A percentile compares a stretch with the other conserved stretches of the same genome.
Conservation (phyloP, 2,888 invertebrate species). For the Eilema griseolum region DNA sequence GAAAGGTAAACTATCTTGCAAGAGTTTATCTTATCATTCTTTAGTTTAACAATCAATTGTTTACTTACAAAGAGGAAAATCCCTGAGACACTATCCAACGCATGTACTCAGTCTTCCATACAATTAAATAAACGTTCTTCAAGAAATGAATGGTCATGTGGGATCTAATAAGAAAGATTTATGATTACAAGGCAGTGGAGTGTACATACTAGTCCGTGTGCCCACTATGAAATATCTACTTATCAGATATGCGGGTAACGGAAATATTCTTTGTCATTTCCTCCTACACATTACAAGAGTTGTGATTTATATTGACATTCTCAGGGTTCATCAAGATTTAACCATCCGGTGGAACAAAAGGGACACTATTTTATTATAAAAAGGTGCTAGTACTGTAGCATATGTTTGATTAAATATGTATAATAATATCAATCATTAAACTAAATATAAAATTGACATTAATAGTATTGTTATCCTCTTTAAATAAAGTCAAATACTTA, state of each 20-base stretch:
- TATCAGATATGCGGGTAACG: slow-evolving; percentile 79
- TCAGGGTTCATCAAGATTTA: slow-evolving; percentile 63
- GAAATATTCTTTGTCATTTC: slow-evolving; percentile 77
- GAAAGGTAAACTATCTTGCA: neutral
- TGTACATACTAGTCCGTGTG: slow-evolving; percentile 46
- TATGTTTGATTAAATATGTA: neutral
- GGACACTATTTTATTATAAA: neutral
- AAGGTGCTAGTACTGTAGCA: neutral
- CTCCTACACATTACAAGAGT: slow-evolving; percentile 62
- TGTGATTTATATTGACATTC: slow-evolving; percentile 75
- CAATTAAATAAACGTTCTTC: slow-evolving; percentile 13
- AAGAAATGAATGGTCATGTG: slow-evolving; percentile 26
- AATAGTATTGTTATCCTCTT: neutral
- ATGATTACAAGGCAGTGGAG: slow-evolving; percentile 47
- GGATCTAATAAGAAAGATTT: slow-evolving; percentile 51
- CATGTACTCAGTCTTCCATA: slow-evolving; percentile 12
- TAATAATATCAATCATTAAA: neutral
- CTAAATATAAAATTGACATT: neutral
- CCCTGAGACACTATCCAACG: neutral
- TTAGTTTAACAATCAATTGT: slow-evolving; percentile 16
- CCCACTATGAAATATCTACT: slow-evolving; percentile 60
- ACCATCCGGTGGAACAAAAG: slow-evolving; percentile 35
- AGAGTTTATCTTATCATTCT: neutral
- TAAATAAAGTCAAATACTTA: too few relatives aligned
- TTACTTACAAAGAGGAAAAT: slow-evolving; percentile 6